phyloP scores from a whole-genome alignment of 2,888 invertebrate species.

The Merodon equestris region DNA sequence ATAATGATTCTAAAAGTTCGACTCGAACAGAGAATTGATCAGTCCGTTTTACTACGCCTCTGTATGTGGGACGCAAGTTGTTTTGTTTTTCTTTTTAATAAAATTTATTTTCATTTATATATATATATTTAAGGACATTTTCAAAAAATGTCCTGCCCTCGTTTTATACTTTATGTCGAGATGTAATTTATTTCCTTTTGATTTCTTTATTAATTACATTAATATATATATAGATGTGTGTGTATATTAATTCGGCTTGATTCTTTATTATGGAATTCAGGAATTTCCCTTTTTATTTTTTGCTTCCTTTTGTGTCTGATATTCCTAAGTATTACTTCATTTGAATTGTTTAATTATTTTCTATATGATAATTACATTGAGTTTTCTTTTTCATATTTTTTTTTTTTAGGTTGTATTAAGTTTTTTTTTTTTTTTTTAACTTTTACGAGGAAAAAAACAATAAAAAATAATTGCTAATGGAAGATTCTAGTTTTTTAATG shows the following conservation, averaged over 20 bases:
- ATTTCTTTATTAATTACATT: constrained; percentile 26
- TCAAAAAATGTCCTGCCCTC: constrained; percentile 48
- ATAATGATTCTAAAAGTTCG: constrained; percentile 69
- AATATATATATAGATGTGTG: too few species aligned
- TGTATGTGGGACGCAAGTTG: constrained; percentile 55
- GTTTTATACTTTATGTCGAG: constrained; percentile 30
- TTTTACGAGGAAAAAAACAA: constrained; percentile 58
- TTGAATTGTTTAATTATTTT: constrained; percentile 49
- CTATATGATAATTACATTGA: constrained; percentile 66
- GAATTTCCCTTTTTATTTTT: constrained; percentile 36
- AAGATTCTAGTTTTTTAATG: constrained; percentile 67
- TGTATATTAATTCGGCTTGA: too few species aligned
- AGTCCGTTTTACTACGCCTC: constrained; percentile 70
- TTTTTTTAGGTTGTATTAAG: too few species aligned
- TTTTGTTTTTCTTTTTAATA: constrained; percentile 23
- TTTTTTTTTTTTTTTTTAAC: too few species aligned
- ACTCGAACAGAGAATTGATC: constrained; percentile 69
- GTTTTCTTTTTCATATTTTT: constrained; percentile 45
- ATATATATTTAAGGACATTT: constrained; percentile 44
- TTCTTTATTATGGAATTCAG: too few species aligned
- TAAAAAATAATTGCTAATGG: constrained; percentile 70
- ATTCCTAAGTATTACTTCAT: constrained; percentile 44
- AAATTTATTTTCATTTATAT: too few species aligned
- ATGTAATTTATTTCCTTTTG: constrained; percentile 58
- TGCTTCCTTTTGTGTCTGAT: constrained; percentile 36